Evolutionary conservation across 64 coral and sea anemone species (phyloP).

Genomic region (Stichodactyla helianthus): DNA sequence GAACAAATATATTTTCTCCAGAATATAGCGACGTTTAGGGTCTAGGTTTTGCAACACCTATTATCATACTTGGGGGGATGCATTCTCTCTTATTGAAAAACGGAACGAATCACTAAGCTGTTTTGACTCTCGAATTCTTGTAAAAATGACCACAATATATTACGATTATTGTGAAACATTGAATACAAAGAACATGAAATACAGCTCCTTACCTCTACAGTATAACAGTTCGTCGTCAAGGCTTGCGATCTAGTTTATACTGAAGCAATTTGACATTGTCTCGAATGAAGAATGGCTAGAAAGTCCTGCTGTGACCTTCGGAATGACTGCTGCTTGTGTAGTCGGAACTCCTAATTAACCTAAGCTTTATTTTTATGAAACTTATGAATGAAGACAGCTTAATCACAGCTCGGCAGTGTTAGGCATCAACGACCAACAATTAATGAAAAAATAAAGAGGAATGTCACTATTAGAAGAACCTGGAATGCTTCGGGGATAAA

Average conservation of each 20-base stretch:
- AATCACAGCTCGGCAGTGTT: not conserved
- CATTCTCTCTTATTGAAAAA: too few relatives aligned
- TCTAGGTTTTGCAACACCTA: too few relatives aligned
- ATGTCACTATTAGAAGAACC: not conserved
- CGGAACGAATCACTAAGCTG: too few relatives aligned
- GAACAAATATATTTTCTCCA: too few relatives aligned
- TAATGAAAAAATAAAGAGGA: not conserved
- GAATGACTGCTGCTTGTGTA: not conserved
- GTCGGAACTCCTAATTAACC: not conserved
- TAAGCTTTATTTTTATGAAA: not conserved
- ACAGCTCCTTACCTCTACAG: not conserved
- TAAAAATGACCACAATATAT: too few relatives aligned
- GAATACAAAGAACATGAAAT: too few relatives aligned
- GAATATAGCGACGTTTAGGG: too few relatives aligned
- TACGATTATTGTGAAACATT: too few relatives aligned
- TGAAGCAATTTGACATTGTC: not conserved
- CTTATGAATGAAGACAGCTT: not conserved
- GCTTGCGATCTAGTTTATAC: not conserved
- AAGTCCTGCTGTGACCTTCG: not conserved
- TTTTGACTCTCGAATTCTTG: too few relatives aligned
- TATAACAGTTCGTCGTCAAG: not conserved
- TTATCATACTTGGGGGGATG: too few relatives aligned
- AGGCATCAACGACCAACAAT: not conserved
- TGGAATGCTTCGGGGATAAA: not conserved
- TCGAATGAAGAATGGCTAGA: not conserved